phyloP scores from a whole-genome alignment of 64 coral and sea anemone species.

The Astreopora myriophthalma region DNA sequence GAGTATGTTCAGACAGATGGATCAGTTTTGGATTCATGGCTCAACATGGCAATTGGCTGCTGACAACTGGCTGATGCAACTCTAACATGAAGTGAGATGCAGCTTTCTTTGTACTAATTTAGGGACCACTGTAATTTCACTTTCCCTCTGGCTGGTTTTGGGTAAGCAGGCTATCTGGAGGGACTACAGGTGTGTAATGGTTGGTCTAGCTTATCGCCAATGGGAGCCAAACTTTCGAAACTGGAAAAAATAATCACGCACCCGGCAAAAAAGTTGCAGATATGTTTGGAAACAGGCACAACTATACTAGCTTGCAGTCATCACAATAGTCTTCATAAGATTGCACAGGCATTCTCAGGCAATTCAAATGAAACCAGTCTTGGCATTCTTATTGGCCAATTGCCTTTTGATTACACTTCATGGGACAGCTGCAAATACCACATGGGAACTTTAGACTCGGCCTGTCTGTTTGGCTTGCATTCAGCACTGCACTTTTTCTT shows the following conservation, averaged over 20 bases:
- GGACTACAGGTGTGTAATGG: neutral
- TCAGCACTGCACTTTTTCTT: too few species aligned
- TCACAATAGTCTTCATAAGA: neutral
- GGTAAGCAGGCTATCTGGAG: neutral
- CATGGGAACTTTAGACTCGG: neutral
- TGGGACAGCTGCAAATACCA: neutral
- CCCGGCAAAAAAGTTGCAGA: neutral
- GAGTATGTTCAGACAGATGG: neutral
- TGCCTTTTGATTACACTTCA: neutral
- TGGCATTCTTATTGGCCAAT: neutral
- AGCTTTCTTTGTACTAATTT: conserved; percentile 8
- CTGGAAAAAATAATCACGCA: neutral
- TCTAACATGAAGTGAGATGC: neutral
- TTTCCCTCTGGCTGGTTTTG: neutral
- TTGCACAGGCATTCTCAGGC: neutral
- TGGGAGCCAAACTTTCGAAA: neutral
- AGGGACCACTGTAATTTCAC: neutral
- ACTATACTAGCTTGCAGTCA: neutral
- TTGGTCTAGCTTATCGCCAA: neutral
- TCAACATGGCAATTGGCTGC: conserved; percentile 17
- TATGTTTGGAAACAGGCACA: neutral
- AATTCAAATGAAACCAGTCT: neutral
- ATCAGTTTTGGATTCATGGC: conserved; percentile 8
- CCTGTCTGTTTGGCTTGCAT: too few species aligned
- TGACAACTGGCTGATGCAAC: conserved; percentile 5